These are phyloP conservation scores for Drosophila hamatofila DNA, from an alignment of 2,888 invertebrate genomes.

Conservation along the genomic window DNA sequence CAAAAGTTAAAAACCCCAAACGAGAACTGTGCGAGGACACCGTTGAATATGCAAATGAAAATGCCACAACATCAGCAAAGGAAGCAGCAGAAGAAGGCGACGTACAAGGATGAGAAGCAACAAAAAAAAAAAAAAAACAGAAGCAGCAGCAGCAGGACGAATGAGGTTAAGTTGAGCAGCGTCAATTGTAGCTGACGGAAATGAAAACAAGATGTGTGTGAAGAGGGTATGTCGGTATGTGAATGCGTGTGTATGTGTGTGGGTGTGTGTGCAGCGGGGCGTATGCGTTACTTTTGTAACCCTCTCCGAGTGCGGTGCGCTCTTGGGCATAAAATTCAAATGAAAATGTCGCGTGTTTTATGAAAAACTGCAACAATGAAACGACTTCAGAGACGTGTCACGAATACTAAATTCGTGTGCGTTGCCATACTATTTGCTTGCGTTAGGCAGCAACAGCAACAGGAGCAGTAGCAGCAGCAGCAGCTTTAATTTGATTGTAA, in stretches of 20 bases:
- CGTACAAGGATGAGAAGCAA: conserved; percentile 5
- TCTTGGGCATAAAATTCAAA: conserved; percentile 80
- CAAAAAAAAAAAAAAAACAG: not conserved
- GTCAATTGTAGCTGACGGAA: conserved; percentile 82
- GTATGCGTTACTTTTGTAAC: conserved; percentile 70
- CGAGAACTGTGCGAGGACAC: conserved; percentile 57
- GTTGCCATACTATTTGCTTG: conserved; percentile 36
- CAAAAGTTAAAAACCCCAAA: conserved; percentile 68
- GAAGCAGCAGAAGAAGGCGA: conserved; percentile 1
- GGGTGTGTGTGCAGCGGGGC: conserved; percentile 28
- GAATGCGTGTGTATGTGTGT: conserved; percentile 5
- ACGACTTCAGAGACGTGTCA: conserved; percentile 42
- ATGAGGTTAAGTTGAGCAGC: conserved; percentile 80
- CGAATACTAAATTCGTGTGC: conserved; percentile 23
- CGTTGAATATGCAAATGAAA: conserved; percentile 77
- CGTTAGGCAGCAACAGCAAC: conserved; percentile 1
- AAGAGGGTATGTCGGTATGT: conserved; percentile 1
- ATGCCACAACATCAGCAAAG: conserved; percentile 52
- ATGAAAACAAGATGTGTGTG: conserved; percentile 76
- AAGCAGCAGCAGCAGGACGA: conserved; percentile 51
- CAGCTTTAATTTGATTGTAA: conserved; percentile 65
- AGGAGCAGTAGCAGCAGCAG: no score
- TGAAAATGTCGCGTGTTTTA: conserved; percentile 76
- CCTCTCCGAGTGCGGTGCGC: conserved; percentile 46
- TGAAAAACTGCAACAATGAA: conserved; percentile 70